A percentile compares a stretch with the other conserved stretches of the same genome.
phyloP scores from a whole-genome alignment of 2,888 invertebrate species.

The Ochropleura leucogaster region DNA sequence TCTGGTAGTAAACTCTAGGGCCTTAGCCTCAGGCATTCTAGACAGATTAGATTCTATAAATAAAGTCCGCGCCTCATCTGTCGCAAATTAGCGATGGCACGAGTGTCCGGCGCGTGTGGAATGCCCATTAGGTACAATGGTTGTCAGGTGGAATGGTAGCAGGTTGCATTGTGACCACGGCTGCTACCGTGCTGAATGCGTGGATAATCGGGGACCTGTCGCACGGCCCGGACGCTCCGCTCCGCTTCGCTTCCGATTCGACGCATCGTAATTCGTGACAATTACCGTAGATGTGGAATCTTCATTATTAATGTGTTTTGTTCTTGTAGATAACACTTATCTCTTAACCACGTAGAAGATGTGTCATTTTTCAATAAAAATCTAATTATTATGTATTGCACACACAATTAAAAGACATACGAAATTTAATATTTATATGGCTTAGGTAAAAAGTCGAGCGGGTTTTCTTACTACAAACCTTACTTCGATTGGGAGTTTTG shows the following conservation, averaged over 20 bases:
- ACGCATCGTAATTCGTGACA: conserved; percentile 75
- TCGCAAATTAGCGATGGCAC: conserved; percentile 75
- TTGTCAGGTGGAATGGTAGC: conserved; percentile 74
- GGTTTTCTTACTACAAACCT: too few species aligned
- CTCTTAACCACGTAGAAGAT: background rate
- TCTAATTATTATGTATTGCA: too few species aligned
- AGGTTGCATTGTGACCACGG: conserved; percentile 60
- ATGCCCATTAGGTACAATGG: conserved; percentile 78
- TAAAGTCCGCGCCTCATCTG: conserved; percentile 48
- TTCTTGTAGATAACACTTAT: conserved; percentile 16
- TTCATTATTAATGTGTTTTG: conserved; percentile 37
- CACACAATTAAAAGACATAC: too few species aligned
- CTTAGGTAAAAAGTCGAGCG: too few species aligned
- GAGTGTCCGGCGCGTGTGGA: conserved; percentile 76
- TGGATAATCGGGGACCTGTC: conserved; percentile 88
- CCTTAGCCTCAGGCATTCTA: conserved; percentile 29
- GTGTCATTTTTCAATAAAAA: background rate
- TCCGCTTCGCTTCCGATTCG: conserved; percentile 70
- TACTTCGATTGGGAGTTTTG: too few species aligned
- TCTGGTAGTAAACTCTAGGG: conserved; percentile 13
- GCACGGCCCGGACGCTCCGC: conserved; percentile 81
- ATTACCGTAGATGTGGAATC: conserved; percentile 61
- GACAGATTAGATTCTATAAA: conserved; percentile 41
- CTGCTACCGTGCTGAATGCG: conserved; percentile 85
- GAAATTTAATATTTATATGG: too few species aligned